These are phyloP conservation scores for Streblospio benedicti DNA, from an alignment of 1,140 invertebrate species.

Conservation along the genomic window DNA sequence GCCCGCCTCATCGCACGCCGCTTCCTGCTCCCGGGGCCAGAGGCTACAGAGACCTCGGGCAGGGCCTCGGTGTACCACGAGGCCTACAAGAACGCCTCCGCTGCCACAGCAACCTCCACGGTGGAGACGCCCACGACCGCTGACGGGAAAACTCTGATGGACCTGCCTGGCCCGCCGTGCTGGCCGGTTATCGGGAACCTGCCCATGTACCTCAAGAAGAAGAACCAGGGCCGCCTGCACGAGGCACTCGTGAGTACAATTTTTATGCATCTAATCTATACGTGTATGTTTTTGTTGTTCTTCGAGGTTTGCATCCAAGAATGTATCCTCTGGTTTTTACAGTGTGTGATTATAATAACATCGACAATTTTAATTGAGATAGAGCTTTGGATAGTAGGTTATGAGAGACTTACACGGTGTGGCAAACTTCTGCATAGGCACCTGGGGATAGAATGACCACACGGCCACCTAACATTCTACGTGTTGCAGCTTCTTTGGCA, in stretches of 20 bases:
- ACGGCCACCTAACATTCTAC: no score
- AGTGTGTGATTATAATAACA: no score
- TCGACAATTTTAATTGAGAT: no score
- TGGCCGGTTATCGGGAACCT: constrained; percentile 17
- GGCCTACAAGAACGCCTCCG: not conserved
- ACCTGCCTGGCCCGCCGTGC: constrained; percentile 7
- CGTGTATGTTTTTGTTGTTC: no score
- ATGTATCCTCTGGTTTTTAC: no score
- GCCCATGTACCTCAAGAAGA: constrained; percentile 13
- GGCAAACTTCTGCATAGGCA: no score
- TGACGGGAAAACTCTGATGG: constrained; percentile 10
- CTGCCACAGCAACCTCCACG: not conserved
- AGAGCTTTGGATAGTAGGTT: no score
- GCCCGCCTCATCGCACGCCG: constrained; percentile 1
- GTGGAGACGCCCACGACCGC: not conserved
- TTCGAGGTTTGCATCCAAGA: no score
- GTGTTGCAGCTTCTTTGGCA: no score
- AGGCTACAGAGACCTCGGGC: not conserved
- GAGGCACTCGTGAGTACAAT: constrained; percentile 7
- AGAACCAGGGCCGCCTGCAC: constrained; percentile 12
- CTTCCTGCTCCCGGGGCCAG: not conserved
- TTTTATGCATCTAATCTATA: no score
- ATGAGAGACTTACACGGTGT: no score
- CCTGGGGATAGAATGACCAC: no score
- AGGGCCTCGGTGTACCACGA: not conserved